Base-by-base conservation (phyloP, 92 coral and sea anemone species). In the Parazoanthus atlanticus region DNA sequence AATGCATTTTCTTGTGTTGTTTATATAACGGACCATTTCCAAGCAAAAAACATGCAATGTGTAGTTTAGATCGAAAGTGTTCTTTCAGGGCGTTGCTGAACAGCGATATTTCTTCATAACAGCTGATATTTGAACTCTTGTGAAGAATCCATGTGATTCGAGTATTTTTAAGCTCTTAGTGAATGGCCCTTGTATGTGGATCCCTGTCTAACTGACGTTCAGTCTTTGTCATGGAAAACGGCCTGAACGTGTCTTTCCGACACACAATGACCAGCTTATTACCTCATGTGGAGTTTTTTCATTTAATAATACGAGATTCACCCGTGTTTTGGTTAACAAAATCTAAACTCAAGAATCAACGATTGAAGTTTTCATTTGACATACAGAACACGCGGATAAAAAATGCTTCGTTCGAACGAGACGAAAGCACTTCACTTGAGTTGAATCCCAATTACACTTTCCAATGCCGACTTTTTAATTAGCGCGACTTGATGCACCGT, bases 1-100 rank as follows among this genome's bases (percentile, higher is more conserved):
- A 93, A 93, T 91, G 56, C 74, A 88, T 74, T 74, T 79, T 21
- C 52, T 41, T 46, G 86, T 79, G 89, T 91, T 88, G 93, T 91
- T 91, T 88, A 78, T 52, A 52, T 79, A 80, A 70, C 66, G 61
- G 76, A 29, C 30, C 86, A 23, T 84, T 81, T 78, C 64, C 38
- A 70, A 71, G 86, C 49, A 23, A 73, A 86, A 23, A 69, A 36
- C 86, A 69, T 85, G 91, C 86, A 66, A 79, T 33, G 38, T 69
- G 74, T 70, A 74, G 80, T 79, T n/a, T 66, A 15, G 30, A 86
- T 36, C 21, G 31, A 41, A 74, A 84, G 64, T 29, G 64, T 16
- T 79, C 26, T 46, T 43, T 16, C 5, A 8, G 30, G 33, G 65
- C 31, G 26, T 11, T 29, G 16, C 41, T 40, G 3, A 43, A 84